Percentiles rank a stretch among this genome's conserved stretches.
These are phyloP conservation scores for Slavum lentiscoides DNA, from an alignment of 2,888 invertebrate genomes.

Conservation along the genomic window DNA sequence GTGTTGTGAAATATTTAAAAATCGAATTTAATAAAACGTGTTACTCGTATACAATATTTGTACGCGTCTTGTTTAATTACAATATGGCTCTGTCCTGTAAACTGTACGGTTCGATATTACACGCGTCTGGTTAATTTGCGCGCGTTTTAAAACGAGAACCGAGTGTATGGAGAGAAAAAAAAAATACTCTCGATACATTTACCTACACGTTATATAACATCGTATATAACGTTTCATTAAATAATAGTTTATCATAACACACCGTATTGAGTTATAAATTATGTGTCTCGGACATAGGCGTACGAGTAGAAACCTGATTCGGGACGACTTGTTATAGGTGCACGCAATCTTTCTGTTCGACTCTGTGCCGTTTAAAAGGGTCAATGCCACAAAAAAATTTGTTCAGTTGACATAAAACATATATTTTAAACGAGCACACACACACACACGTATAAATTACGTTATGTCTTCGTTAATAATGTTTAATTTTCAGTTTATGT, in stretches of 20 bases:
- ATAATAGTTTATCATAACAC: background rate
- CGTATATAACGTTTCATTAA: background rate
- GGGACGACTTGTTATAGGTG: background rate
- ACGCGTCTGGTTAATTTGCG: background rate
- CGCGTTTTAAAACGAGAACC: background rate
- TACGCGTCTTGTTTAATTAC: background rate
- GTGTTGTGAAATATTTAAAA: background rate
- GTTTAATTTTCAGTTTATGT: no score
- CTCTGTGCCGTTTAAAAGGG: background rate
- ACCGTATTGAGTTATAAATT: constrained; percentile 7
- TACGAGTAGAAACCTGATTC: constrained; percentile 18
- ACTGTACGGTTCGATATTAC: background rate
- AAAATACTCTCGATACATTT: background rate
- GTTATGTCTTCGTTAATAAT: no score
- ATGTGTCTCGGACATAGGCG: background rate
- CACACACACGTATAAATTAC: background rate
- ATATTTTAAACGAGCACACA: background rate
- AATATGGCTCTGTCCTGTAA: background rate
- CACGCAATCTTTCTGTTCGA: background rate
- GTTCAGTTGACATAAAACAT: background rate
- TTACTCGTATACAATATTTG: background rate
- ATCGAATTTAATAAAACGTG: background rate
- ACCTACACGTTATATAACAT: background rate
- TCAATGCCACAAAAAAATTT: constrained; percentile 5
- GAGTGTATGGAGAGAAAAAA: background rate